Percentiles rank a stretch among this genome's conserved stretches.
Evolutionary conservation across 2,888 invertebrate species (phyloP).

Genomic region (Pimpla rufipes): DNA sequence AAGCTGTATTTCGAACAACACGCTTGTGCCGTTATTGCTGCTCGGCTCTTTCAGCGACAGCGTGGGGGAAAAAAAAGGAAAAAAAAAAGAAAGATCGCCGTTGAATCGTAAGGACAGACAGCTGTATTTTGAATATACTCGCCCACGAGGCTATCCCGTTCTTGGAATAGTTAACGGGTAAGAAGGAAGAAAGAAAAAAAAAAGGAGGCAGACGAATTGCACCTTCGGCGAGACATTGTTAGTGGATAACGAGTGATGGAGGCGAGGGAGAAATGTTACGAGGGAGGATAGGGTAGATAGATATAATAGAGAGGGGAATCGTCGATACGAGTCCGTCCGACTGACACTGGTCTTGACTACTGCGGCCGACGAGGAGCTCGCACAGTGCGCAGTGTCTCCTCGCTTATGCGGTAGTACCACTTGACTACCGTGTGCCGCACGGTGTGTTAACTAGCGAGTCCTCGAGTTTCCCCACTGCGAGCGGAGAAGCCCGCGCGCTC

Average conservation of each 20-base stretch:
- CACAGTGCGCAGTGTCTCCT: not conserved
- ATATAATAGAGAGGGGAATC: slow-evolving; percentile 1
- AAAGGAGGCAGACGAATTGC: slow-evolving; percentile 10
- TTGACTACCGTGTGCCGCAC: not conserved
- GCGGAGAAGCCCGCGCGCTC: not conserved
- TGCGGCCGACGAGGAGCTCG: slow-evolving; percentile 38
- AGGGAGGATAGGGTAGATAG: not conserved
- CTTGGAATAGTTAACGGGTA: not conserved
- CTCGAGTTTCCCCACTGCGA: not conserved
- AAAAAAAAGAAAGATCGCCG: not conserved
- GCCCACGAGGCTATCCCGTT: not conserved
- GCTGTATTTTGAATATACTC: slow-evolving; percentile 11
- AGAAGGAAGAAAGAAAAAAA: not conserved
- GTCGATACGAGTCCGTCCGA: slow-evolving; percentile 46
- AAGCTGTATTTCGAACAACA: slow-evolving; percentile 9
- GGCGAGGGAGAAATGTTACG: slow-evolving; percentile 10
- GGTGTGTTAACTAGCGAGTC: not conserved
- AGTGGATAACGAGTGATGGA: slow-evolving; percentile 26
- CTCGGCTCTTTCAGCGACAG: not conserved
- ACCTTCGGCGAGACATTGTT: slow-evolving; percentile 22
- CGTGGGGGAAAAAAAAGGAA: not conserved
- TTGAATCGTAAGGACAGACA: slow-evolving; percentile 1
- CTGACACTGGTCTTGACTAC: slow-evolving; percentile 34
- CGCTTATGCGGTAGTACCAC: not conserved
- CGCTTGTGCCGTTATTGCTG: not conserved